Evolutionary conservation across 2,797 vertebrate genomes (phyloP).

Genomic region (Trachops cirrhosus): DNA sequence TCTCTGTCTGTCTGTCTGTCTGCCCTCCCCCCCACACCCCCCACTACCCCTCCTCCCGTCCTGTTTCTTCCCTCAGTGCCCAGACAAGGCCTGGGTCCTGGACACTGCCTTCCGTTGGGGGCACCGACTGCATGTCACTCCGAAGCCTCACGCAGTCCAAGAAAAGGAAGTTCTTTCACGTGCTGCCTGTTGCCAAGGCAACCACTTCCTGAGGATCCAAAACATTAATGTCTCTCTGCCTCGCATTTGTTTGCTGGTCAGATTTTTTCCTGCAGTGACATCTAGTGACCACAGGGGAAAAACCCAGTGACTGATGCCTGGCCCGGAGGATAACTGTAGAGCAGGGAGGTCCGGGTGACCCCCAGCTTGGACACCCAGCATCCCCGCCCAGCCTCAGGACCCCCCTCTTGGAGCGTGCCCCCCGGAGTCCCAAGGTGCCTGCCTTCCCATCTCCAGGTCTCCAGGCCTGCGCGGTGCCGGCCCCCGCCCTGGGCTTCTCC

Average conservation of each 20-base stretch:
- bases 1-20: neutral
- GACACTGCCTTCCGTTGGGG: neutral
- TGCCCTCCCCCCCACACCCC: rapidly evolving
- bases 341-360: neutral
- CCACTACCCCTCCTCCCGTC: rapidly evolving
- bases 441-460: rapidly evolving
- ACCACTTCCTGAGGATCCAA: constrained; percentile 49
- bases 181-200: constrained; percentile 42
- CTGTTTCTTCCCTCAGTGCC: neutral
- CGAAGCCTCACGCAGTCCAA: rapidly evolving
- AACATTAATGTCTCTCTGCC: constrained; percentile 22
- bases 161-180: constrained; percentile 19
- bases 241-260: constrained; percentile 26
- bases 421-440: neutral
- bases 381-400: rapidly evolving
- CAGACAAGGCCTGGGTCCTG: rapidly evolving
- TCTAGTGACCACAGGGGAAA: constrained; percentile 57
- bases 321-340: neutral
- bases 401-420: rapidly evolving
- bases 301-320: neutral
- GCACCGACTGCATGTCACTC: neutral
- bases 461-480: rapidly evolving
- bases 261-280: constrained; percentile 75
- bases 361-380: rapidly evolving
- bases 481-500: rapidly evolving